Conservation (phyloP, 2,113 vertebrate genomes). For the Eupsittula cactorum region DNA sequence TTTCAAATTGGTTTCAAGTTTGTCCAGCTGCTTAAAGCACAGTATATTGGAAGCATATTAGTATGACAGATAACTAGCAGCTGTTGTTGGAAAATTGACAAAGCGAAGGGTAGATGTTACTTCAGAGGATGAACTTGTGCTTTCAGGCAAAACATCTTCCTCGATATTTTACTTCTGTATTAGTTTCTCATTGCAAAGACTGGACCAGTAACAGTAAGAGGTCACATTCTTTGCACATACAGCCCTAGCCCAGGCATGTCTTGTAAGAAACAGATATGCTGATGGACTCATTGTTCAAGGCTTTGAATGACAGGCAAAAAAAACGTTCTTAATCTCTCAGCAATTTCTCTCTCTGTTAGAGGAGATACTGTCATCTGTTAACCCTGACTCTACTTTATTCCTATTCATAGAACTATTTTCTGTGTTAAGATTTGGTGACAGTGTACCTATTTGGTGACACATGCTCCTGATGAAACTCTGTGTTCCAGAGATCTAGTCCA, state of each 20-base stretch:
- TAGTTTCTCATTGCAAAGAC: neutral
- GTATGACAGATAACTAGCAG: constrained; percentile 60
- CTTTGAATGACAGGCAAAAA: neutral
- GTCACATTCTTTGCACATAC: neutral
- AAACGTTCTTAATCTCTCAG: neutral
- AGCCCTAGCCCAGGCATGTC: neutral
- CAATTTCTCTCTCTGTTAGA: neutral
- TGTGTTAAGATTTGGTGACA: neutral
- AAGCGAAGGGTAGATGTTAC: neutral
- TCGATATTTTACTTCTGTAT: neutral
- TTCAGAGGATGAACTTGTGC: neutral
- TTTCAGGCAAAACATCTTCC: neutral
- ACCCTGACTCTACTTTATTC: neutral
- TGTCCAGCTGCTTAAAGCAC: constrained; percentile 48
- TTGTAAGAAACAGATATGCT: neutral
- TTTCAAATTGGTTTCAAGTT: constrained; percentile 65
- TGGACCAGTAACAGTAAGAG: neutral
- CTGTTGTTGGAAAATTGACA: constrained; percentile 55
- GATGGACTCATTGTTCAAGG: neutral
- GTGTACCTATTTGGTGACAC: neutral
- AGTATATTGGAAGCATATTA: constrained; percentile 40
- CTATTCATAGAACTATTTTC: neutral
- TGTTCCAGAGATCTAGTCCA: neutral
- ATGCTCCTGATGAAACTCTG: neutral
- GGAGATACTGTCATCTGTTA: neutral